phyloP scores from a whole-genome alignment of 2,888 invertebrate species.

The Osedax fenrisi region DNA sequence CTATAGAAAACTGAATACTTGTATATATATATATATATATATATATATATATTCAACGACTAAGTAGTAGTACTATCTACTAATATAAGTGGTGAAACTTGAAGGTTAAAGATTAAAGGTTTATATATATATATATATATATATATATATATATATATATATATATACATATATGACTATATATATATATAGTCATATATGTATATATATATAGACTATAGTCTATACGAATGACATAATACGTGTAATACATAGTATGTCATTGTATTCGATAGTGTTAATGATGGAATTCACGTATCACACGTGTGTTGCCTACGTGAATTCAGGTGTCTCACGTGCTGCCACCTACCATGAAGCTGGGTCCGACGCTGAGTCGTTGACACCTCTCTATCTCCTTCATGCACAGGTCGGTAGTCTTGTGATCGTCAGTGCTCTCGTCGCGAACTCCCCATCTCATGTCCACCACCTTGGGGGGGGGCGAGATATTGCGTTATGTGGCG shows the following conservation, averaged over 20 bases:
- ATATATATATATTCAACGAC: too few relatives aligned
- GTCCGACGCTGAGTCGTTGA: slow-evolving; percentile 88
- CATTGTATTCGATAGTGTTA: too few relatives aligned
- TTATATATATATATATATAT: neutral
- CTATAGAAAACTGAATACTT: too few relatives aligned
- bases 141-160: neutral
- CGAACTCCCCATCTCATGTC: slow-evolving; percentile 98
- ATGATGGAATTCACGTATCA: too few relatives aligned
- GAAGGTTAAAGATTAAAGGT: too few relatives aligned
- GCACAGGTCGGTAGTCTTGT: slow-evolving; percentile 94
- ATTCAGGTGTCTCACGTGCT: slow-evolving; percentile 14
- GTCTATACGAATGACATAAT: neutral
- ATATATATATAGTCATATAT: neutral
- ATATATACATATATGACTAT: neutral
- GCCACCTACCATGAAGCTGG: slow-evolving; percentile 83
- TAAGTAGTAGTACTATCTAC: too few relatives aligned
- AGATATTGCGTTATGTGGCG: neutral
- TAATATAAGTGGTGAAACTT: too few relatives aligned
- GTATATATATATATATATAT: too few relatives aligned
- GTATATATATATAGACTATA: neutral
- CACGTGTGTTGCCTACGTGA: too few relatives aligned
- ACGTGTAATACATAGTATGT: too few relatives aligned
- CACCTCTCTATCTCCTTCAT: slow-evolving; percentile 96
- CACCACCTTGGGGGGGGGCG: slow-evolving; percentile 62
- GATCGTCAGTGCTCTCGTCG: slow-evolving; percentile 96